A percentile compares a stretch with the other conserved stretches of the same genome.
Conservation (phyloP, 1,140 invertebrate genomes). For the Scaptomyza graminum region DNA sequence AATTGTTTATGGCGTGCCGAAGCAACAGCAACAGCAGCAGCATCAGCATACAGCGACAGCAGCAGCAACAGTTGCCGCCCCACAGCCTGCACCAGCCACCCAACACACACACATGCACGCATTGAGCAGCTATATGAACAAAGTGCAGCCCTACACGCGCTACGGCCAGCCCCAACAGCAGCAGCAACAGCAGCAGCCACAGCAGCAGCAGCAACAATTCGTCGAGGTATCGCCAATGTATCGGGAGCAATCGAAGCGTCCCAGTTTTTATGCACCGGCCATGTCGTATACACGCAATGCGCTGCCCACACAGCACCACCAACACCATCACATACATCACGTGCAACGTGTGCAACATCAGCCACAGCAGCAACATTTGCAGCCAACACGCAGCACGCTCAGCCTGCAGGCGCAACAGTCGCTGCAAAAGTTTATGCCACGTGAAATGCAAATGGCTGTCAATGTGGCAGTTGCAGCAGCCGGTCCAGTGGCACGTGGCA, state of each 20-base stretch:
- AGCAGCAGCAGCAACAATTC: conserved; percentile 43
- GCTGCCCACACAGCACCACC: conserved; percentile 35
- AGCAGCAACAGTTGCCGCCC: conserved; percentile 7
- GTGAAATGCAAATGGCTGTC: conserved; percentile 72
- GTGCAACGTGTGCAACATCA: conserved; percentile 21
- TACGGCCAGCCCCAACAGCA: conserved; percentile 55
- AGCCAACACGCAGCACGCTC: conserved; percentile 6
- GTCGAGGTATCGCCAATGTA: conserved; percentile 73
- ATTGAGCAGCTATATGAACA: conserved; percentile 74
- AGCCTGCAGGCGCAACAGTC: conserved; percentile 64
- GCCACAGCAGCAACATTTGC: background rate
- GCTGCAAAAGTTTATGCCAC: conserved; percentile 74
- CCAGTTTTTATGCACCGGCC: conserved; percentile 69
- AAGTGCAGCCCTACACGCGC: conserved; percentile 66
- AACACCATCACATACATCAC: conserved; percentile 31
- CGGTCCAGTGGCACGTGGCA: conserved; percentile 43
- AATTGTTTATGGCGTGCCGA: conserved; percentile 46
- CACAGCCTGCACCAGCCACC: conserved; percentile 52
- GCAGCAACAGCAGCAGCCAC: conserved; percentile 20
- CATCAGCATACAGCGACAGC: conserved; percentile 13
- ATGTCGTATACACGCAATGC: conserved; percentile 58
- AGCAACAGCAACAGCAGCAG: conserved; percentile 43
- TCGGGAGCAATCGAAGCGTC: conserved; percentile 68
- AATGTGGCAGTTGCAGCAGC: conserved; percentile 65
- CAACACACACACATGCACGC: conserved; percentile 64